These are phyloP conservation scores for Epistrophe grossulariae DNA, from an alignment of 2,888 invertebrate genomes.

Conservation along the genomic window DNA sequence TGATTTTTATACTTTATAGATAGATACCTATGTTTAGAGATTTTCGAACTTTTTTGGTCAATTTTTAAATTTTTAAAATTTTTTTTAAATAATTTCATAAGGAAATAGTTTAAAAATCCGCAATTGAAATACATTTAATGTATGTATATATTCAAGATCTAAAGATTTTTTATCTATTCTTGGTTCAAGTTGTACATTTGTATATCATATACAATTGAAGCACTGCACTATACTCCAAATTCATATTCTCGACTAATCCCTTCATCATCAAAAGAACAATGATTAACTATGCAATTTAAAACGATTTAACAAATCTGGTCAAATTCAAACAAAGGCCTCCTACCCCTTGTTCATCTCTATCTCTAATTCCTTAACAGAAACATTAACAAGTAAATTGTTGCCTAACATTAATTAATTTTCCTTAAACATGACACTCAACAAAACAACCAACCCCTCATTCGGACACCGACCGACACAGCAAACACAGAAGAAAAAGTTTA, in stretches of 20 bases:
- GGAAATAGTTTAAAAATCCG: too few species aligned
- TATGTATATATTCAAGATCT: too few species aligned
- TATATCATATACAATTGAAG: too few species aligned
- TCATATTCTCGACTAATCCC: too few species aligned
- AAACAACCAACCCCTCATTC: constrained; percentile 20
- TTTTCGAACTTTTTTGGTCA: not conserved
- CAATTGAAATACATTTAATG: too few species aligned
- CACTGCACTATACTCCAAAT: too few species aligned
- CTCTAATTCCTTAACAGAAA: not conserved
- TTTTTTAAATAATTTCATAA: too few species aligned
- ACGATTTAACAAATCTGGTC: not conserved
- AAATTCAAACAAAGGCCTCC: not conserved
- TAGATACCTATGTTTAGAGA: not conserved
- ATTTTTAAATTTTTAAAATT: too few species aligned
- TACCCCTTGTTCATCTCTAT: not conserved
- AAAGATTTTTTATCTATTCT: too few species aligned
- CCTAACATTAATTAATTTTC: constrained; percentile 66
- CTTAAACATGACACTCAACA: constrained; percentile 57
- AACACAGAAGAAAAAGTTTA: constrained; percentile 9
- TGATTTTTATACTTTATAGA: not conserved
- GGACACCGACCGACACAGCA: not conserved
- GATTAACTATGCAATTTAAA: not conserved
- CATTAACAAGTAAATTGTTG: constrained; percentile 46
- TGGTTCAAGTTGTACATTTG: too few species aligned
- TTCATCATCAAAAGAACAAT: too few species aligned